Evolutionary conservation across 2,797 vertebrate species (phyloP).

Genomic region (Mycteria americana): DNA sequence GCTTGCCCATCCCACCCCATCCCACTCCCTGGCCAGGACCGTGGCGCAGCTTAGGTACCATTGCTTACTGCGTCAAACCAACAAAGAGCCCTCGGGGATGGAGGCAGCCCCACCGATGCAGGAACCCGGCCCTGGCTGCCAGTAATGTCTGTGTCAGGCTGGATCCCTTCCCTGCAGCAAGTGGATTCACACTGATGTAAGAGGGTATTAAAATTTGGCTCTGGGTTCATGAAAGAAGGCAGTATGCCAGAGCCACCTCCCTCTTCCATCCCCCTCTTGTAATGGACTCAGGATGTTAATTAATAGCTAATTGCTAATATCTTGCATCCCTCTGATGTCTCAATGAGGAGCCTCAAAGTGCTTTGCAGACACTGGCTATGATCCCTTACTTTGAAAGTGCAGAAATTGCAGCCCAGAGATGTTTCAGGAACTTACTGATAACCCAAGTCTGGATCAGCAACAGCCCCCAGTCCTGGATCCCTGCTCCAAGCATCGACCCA

Average conservation of each 20-base stretch:
- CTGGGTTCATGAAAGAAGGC: background rate
- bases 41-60: accelerated
- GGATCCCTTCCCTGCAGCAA: background rate
- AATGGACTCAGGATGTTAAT: constrained; percentile 39
- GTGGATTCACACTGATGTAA: background rate
- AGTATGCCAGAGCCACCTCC: background rate
- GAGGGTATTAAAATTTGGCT: background rate
- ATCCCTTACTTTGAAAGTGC: background rate
- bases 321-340: background rate
- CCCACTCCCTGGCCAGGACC: accelerated
- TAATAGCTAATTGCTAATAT: constrained; percentile 16
- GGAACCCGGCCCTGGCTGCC: background rate
- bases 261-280: background rate
- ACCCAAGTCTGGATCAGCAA: background rate
- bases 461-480: background rate
- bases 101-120: background rate
- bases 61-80: background rate
- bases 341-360: background rate
- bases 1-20: background rate
- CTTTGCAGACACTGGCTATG: background rate
- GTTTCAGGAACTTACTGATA: background rate
- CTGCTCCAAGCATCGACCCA: background rate
- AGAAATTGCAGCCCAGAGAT: background rate
- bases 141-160: background rate
- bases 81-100: background rate